Conservation (phyloP, 2,113 vertebrate species). For the Anoplopoma fimbria region DNA sequence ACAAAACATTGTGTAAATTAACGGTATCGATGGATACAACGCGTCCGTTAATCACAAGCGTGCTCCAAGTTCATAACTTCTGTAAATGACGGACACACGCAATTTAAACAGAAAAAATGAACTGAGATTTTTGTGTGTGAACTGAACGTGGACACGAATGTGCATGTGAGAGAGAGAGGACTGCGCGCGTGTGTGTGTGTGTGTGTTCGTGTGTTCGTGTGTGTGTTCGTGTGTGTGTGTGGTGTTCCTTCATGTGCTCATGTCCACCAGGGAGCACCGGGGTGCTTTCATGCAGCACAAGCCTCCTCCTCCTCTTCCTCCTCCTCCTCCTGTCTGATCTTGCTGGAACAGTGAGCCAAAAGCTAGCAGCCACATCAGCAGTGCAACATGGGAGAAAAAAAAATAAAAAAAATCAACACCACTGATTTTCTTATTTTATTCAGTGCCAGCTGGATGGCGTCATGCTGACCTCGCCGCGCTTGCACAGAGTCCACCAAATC, state of each 20-base stretch:
- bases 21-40: background rate
- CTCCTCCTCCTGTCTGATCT: conserved; percentile 33
- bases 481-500: conserved; percentile 59
- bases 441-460: conserved; percentile 74
- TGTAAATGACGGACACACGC: background rate
- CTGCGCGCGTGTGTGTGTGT: background rate
- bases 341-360: conserved; percentile 53
- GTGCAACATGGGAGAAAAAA: conserved; percentile 15
- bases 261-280: conserved; percentile 72
- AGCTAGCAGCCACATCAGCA: conserved; percentile 55
- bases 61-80: background rate
- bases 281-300: conserved; percentile 60
- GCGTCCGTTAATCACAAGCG: background rate
- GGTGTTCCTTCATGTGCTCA: conserved; percentile 19
- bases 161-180: background rate
- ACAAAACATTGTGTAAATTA: background rate
- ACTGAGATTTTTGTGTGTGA: conserved; percentile 9
- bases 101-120: background rate
- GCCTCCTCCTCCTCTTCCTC: conserved; percentile 24
- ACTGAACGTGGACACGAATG: no score
- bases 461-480: conserved; percentile 69
- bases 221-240: background rate
- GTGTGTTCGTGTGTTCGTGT: background rate
- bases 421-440: conserved; percentile 40
- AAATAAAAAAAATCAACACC: conserved; percentile 41